Percentiles rank a stretch among this genome's conserved stretches.
Evolutionary conservation across 2,797 vertebrate genomes (phyloP).

Genomic region (Hydrophis major): DNA sequence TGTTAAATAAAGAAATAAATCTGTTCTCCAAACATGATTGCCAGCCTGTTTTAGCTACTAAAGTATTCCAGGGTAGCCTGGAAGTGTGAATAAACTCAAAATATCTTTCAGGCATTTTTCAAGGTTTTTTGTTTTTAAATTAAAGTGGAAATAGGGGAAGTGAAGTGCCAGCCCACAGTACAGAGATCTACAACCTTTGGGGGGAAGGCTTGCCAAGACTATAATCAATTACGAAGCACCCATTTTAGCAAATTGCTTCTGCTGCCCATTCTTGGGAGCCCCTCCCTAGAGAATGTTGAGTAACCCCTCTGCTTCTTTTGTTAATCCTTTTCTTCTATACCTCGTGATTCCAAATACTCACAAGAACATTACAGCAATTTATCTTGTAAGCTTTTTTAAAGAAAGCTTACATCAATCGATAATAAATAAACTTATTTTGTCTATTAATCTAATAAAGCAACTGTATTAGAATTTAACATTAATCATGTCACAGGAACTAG

Average conservation of each 20-base stretch:
- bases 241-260: not conserved
- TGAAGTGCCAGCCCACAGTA: not conserved
- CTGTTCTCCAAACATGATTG: not conserved
- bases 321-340: not conserved
- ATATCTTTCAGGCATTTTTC: not conserved
- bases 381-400: not conserved
- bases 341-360: not conserved
- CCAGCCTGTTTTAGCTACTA: not conserved
- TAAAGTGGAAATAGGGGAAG: not conserved
- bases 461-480: not conserved
- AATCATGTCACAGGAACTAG: not conserved
- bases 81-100: not conserved
- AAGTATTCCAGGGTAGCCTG: not conserved
- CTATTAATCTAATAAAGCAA: not conserved
- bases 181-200: not conserved
- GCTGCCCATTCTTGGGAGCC: not conserved
- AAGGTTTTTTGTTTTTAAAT: not conserved
- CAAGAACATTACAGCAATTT: not conserved
- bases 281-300: not conserved
- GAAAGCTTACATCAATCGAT: not conserved
- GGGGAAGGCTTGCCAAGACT: not conserved
- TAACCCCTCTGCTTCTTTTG: not conserved
- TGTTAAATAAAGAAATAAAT: not conserved
- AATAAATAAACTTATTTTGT: not conserved
- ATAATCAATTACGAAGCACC: not conserved